phyloP scores from a whole-genome alignment of 2,113 vertebrate species.

The Heptranchias perlo region DNA sequence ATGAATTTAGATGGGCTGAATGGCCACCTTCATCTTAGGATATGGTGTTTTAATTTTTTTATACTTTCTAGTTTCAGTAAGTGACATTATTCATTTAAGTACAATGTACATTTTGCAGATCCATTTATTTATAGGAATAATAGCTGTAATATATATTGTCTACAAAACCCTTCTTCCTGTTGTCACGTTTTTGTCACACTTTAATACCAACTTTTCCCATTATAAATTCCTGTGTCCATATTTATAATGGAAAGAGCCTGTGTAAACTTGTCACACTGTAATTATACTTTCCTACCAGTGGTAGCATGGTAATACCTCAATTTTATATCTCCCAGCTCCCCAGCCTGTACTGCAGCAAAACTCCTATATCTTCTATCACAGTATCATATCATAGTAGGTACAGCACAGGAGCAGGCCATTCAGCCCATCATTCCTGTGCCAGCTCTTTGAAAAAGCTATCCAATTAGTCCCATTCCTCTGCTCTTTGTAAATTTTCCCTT shows the following conservation, averaged over 20 bases:
- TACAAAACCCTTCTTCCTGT: background rate
- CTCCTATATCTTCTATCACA: background rate
- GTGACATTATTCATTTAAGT: too few relatives aligned
- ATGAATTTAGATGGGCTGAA: too few relatives aligned
- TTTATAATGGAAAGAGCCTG: background rate
- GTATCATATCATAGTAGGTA: too few relatives aligned
- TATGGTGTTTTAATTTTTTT: too few relatives aligned
- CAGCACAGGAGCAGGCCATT: too few relatives aligned
- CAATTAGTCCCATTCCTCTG: too few relatives aligned
- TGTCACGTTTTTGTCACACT: background rate
- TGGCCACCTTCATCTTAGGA: too few relatives aligned
- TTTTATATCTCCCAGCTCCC: background rate
- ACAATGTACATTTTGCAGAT: too few relatives aligned
- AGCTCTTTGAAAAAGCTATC: too few relatives aligned
- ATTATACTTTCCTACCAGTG: background rate
- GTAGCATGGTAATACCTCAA: background rate
- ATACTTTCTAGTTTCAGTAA: too few relatives aligned
- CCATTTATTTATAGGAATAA: background rate
- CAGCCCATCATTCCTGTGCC: too few relatives aligned
- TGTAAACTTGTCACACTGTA: background rate
- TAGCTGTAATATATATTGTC: background rate
- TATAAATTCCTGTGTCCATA: background rate
- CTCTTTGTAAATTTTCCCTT: too few relatives aligned
- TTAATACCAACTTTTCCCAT: background rate
- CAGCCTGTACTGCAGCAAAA: background rate